Evolutionary conservation across 2,888 invertebrate species (phyloP).

Genomic region (Quadroppia sp.): DNA sequence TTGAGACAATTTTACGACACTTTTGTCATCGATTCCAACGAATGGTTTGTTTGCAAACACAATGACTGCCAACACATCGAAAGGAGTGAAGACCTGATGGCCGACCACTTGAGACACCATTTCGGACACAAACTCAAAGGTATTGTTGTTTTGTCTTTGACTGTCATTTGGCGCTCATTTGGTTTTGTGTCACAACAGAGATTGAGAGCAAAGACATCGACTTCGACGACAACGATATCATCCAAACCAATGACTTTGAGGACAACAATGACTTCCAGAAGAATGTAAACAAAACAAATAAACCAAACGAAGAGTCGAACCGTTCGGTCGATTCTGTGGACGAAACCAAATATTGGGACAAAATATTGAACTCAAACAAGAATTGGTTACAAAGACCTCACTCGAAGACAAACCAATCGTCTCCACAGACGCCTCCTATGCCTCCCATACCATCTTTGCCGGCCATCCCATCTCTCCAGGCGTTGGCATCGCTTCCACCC

Average conservation of each 20-base stretch:
- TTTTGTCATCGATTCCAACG: neutral
- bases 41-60: conserved; percentile 4
- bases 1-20: conserved; percentile 1
- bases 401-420: conserved; percentile 11
- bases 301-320: neutral
- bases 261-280: too few relatives aligned
- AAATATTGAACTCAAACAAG: conserved; percentile 1
- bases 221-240: too few relatives aligned
- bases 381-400: conserved; percentile 7
- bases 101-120: conserved; percentile 2
- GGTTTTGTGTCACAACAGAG: neutral
- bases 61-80: conserved; percentile 13
- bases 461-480: neutral
- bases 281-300: neutral
- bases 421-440: neutral
- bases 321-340: neutral
- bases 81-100: neutral
- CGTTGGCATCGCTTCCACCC: neutral
- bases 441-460: neutral
- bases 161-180: neutral
- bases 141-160: neutral
- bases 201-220: too few relatives aligned
- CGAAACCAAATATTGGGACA: conserved; percentile 14
- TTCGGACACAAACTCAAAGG: neutral
- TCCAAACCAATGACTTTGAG: too few relatives aligned